phyloP scores from a whole-genome alignment of 2,888 invertebrate species.

The Molorchus minor region DNA sequence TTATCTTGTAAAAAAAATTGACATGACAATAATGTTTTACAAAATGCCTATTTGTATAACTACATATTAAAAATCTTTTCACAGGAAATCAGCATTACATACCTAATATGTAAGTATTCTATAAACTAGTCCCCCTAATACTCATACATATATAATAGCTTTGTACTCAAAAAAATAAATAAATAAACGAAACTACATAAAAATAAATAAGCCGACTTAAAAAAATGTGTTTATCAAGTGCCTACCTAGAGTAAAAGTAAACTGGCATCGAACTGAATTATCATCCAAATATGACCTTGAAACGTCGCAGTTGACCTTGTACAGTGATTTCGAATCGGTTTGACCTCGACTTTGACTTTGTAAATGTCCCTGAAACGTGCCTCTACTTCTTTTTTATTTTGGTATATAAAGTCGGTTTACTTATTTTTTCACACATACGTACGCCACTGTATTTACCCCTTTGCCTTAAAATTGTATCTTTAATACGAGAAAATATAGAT shows the following conservation, averaged over 20 bases:
- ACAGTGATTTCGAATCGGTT: background rate
- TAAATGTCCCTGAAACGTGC: constrained; percentile 14
- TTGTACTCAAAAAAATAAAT: constrained; percentile 28
- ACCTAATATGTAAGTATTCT: constrained; percentile 33
- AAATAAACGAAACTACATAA: constrained; percentile 10
- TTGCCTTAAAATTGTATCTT: constrained; percentile 36
- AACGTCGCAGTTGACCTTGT: constrained; percentile 1
- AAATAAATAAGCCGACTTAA: constrained; percentile 32
- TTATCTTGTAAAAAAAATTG: constrained; percentile 29
- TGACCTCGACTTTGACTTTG: background rate
- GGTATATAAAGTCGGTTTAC: constrained; percentile 27
- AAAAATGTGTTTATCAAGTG: constrained; percentile 11
- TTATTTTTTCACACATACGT: constrained; percentile 35
- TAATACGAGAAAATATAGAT: constrained; percentile 26
- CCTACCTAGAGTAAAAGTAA: constrained; percentile 6
- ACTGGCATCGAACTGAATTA: constrained; percentile 10
- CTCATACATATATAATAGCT: constrained; percentile 37
- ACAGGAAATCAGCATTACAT: constrained; percentile 20
- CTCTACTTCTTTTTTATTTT: constrained; percentile 7
- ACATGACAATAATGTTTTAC: constrained; percentile 40
- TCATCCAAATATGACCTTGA: background rate
- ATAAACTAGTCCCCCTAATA: constrained; percentile 39
- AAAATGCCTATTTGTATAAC: constrained; percentile 24
- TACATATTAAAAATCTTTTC: constrained; percentile 17
- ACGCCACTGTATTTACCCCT: constrained; percentile 39